phyloP scores from a whole-genome alignment of 1,140 invertebrate genomes.

The Mactra quadrangularis region DNA sequence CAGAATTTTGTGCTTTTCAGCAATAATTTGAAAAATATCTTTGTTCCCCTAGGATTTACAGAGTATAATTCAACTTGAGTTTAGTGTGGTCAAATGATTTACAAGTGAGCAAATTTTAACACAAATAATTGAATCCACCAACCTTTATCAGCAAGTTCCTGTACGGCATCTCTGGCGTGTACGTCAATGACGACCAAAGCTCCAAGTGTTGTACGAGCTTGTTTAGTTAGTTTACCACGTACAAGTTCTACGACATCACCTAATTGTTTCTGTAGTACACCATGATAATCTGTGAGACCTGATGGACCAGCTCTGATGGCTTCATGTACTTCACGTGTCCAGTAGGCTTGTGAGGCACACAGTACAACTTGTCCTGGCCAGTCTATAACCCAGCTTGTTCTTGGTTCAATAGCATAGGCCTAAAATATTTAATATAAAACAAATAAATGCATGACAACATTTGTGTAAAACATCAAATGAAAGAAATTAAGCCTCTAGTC shows the following conservation, averaged over 20 bases:
- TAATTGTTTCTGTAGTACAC: conserved; percentile 80
- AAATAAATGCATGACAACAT: too few relatives aligned
- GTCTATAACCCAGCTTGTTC: conserved; percentile 83
- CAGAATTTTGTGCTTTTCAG: too few relatives aligned
- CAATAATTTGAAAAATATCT: too few relatives aligned
- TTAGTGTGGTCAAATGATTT: too few relatives aligned
- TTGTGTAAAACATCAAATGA: too few relatives aligned
- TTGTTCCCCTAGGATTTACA: too few relatives aligned
- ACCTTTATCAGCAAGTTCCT: conserved; percentile 82
- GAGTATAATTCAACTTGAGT: too few relatives aligned
- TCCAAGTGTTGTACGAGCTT: conserved; percentile 82
- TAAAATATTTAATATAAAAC: conserved; percentile 50
- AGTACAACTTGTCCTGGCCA: conserved; percentile 84
- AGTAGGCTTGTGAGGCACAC: conserved; percentile 84
- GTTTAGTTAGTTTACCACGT: conserved; percentile 83
- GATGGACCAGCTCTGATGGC: conserved; percentile 76
- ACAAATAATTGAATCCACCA: too few relatives aligned
- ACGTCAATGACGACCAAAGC: conserved; percentile 84
- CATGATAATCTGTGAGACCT: conserved; percentile 79
- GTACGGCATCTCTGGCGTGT: conserved; percentile 83
- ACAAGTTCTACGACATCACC: conserved; percentile 83
- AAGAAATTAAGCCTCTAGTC: too few relatives aligned
- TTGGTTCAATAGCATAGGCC: conserved; percentile 80
- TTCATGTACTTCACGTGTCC: conserved; percentile 83
- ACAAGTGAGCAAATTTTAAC: too few relatives aligned